Percentiles rank a stretch among this genome's conserved stretches.
Evolutionary conservation across 2,113 vertebrate species (phyloP).

Genomic region (Apistogramma diplotaenia): DNA sequence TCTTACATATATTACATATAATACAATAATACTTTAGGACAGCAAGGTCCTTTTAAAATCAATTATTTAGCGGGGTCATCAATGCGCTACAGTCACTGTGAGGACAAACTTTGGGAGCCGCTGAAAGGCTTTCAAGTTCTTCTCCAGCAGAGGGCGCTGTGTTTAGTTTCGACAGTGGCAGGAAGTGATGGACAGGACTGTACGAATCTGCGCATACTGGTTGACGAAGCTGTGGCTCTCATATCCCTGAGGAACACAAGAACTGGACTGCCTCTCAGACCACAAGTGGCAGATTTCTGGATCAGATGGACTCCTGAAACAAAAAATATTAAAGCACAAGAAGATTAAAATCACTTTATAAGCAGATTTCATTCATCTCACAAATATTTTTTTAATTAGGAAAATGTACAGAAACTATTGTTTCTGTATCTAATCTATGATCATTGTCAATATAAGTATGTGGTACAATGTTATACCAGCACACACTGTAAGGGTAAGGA

Average conservation of each 20-base stretch:
- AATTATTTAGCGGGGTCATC: background rate
- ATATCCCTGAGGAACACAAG: conserved; percentile 57
- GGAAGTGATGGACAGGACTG: conserved; percentile 62
- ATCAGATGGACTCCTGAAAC: conserved; percentile 64
- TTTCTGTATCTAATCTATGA: background rate
- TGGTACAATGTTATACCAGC: background rate
- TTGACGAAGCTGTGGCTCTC: conserved; percentile 63
- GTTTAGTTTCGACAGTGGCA: conserved; percentile 65
- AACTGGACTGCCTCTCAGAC: conserved; percentile 63
- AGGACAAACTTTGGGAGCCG: background rate
- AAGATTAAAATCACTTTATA: background rate
- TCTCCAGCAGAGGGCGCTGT: conserved; percentile 28
- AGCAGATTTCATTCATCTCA: background rate
- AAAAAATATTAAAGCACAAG: background rate
- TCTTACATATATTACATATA: conserved; percentile 81
- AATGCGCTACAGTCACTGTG: background rate
- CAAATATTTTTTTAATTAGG: background rate
- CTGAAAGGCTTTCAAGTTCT: background rate
- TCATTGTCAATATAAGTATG: background rate
- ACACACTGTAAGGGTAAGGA: background rate
- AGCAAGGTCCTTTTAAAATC: background rate
- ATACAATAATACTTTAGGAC: conserved; percentile 67
- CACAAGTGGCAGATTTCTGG: conserved; percentile 63
- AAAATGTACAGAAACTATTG: background rate
- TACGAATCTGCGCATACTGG: conserved; percentile 42